Evolutionary conservation across 37 sponge, comb jelly and placozoan genomes (phyloP).

Genomic region (Chondrilla cf. caribensis): DNA sequence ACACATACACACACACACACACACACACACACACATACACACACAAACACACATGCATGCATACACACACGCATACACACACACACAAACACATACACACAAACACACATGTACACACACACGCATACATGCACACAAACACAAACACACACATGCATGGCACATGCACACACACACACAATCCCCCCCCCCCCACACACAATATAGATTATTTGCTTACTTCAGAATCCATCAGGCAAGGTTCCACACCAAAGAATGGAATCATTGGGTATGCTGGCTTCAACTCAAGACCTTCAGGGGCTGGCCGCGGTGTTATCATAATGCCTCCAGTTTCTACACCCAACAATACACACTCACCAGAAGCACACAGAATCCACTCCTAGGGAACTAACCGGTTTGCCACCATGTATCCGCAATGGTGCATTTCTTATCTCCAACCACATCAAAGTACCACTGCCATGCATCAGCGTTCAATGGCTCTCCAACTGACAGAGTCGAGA

Average conservation of each 20-base stretch:
- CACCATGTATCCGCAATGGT: slow-evolving; percentile 77
- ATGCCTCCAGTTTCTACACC: slow-evolving; percentile 86
- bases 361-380: neutral
- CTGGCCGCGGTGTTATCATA: slow-evolving; percentile 88
- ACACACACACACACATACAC: neutral
- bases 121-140: neutral
- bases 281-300: slow-evolving; percentile 55
- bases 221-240: slow-evolving; percentile 67
- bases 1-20: slow-evolving; percentile 13
- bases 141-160: too few species aligned
- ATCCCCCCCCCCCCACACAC: neutral
- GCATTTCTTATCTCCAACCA: slow-evolving; percentile 37
- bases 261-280: slow-evolving; percentile 93
- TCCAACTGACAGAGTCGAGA: slow-evolving; percentile 31
- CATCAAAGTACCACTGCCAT: slow-evolving; percentile 45
- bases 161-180: too few species aligned
- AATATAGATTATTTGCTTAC: neutral
- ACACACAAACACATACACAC: too few species aligned
- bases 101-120: neutral
- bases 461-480: slow-evolving; percentile 58
- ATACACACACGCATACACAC: too few species aligned
- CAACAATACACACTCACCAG: neutral
- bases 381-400: slow-evolving; percentile 56
- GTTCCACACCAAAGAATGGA: slow-evolving; percentile 93
- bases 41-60: too few species aligned